A percentile compares a stretch with the other conserved stretches of the same genome.
These are phyloP conservation scores for Sorex fumeus DNA, from an alignment of 2,113 vertebrate species.

Conservation along the genomic window DNA sequence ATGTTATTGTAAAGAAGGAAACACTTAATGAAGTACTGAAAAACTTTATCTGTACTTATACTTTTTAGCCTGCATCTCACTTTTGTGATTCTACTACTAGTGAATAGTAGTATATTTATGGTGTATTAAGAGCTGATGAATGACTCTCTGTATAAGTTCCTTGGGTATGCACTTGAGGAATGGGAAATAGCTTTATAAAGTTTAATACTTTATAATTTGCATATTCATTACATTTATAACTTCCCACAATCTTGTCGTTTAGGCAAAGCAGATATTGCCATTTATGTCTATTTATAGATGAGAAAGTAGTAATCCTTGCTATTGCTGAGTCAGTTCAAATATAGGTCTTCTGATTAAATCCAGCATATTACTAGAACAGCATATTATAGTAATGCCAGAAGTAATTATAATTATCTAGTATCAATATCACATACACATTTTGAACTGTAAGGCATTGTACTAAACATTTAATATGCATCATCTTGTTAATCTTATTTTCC, in stretches of 20 bases:
- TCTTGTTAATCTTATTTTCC: conserved; percentile 8
- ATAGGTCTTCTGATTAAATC: neutral
- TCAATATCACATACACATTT: neutral
- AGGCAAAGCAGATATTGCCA: neutral
- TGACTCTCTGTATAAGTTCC: neutral
- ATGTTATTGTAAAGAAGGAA: neutral
- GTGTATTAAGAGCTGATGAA: neutral
- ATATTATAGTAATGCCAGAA: neutral
- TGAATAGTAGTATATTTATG: neutral
- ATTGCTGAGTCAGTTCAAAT: neutral
- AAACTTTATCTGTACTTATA: neutral
- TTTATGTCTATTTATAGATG: neutral
- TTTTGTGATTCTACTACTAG: no score
- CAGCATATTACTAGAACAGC: neutral
- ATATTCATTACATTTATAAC: neutral
- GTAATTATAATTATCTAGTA: neutral
- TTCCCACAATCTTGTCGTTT: neutral
- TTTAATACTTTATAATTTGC: neutral
- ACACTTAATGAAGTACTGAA: neutral
- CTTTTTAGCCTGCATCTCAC: neutral
- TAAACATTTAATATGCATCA: neutral
- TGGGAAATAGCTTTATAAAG: neutral
- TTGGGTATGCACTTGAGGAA: neutral
- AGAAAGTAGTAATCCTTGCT: neutral
- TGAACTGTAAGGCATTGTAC: neutral